These are phyloP conservation scores for Actias luna DNA, from an alignment of 2,888 invertebrate genomes.

Conservation along the genomic window DNA sequence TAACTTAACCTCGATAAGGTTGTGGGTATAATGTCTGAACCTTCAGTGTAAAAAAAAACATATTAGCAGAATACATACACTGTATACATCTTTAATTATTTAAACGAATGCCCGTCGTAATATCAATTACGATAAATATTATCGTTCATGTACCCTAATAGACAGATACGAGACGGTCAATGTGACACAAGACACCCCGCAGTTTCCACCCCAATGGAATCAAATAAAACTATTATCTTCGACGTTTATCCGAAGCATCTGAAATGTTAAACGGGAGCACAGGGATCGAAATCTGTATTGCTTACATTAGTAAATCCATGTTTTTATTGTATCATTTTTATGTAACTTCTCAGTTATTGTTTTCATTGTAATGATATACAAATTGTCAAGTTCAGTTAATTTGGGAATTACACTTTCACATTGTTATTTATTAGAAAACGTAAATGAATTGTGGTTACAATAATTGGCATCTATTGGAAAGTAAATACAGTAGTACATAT, in stretches of 20 bases:
- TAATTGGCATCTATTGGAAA: too few relatives aligned
- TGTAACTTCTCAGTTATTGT: too few relatives aligned
- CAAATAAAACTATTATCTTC: constrained; percentile 66
- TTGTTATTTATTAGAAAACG: too few relatives aligned
- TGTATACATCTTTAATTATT: constrained; percentile 3
- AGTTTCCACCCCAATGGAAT: constrained; percentile 55
- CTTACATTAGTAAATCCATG: background rate
- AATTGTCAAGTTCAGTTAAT: too few relatives aligned
- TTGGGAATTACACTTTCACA: too few relatives aligned
- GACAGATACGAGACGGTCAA: constrained; percentile 63
- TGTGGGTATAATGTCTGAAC: too few relatives aligned
- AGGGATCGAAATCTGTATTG: constrained; percentile 7
- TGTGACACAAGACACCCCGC: constrained; percentile 62
- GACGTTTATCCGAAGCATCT: constrained; percentile 42
- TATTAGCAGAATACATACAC: too few relatives aligned
- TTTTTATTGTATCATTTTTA: background rate
- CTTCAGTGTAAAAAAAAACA: too few relatives aligned
- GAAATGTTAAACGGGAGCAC: constrained; percentile 15
- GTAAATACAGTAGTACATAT: too few relatives aligned
- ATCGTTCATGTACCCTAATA: constrained; percentile 48
- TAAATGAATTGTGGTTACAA: too few relatives aligned
- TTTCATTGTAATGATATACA: too few relatives aligned
- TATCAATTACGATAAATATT: constrained; percentile 21
- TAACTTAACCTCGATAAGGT: too few relatives aligned
- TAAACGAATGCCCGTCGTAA: constrained; percentile 10